Conservation (phyloP, 2,888 invertebrate species). For the Cantharis flavilabris region DNA sequence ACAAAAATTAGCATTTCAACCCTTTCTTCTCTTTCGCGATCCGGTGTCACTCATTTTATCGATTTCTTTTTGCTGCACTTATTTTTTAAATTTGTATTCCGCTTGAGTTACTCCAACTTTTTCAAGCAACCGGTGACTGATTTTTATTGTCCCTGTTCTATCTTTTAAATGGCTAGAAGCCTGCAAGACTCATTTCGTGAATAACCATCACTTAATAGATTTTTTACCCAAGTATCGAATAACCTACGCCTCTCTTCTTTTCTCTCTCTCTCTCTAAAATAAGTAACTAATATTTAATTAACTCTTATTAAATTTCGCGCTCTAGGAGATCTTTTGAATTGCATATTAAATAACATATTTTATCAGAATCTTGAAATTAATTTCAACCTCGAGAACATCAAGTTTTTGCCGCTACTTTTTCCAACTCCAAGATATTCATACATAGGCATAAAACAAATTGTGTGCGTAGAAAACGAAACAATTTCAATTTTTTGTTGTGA, state of each 20-base stretch:
- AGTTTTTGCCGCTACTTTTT: background rate
- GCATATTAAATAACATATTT: no score
- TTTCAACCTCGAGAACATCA: background rate
- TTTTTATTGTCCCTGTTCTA: background rate
- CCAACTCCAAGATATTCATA: background rate
- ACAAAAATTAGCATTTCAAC: constrained; percentile 30
- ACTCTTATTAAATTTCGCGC: background rate
- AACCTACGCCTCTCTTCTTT: background rate
- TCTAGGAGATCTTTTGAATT: background rate
- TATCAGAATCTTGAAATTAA: no score
- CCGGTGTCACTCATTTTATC: background rate
- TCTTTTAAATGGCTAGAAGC: background rate
- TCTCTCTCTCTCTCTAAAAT: background rate
- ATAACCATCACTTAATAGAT: background rate
- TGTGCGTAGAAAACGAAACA: background rate
- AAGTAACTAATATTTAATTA: background rate
- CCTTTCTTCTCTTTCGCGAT: constrained; percentile 18
- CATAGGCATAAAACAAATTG: background rate
- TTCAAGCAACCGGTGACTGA: background rate
- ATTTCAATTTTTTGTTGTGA: background rate
- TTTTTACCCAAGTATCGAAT: background rate
- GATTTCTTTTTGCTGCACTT: background rate
- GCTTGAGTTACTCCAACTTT: background rate
- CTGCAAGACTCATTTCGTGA: background rate
- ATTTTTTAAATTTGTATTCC: background rate